These are phyloP conservation scores for Notothenia coriiceps DNA, from an alignment of 2,113 vertebrate genomes.

Conservation along the genomic window DNA sequence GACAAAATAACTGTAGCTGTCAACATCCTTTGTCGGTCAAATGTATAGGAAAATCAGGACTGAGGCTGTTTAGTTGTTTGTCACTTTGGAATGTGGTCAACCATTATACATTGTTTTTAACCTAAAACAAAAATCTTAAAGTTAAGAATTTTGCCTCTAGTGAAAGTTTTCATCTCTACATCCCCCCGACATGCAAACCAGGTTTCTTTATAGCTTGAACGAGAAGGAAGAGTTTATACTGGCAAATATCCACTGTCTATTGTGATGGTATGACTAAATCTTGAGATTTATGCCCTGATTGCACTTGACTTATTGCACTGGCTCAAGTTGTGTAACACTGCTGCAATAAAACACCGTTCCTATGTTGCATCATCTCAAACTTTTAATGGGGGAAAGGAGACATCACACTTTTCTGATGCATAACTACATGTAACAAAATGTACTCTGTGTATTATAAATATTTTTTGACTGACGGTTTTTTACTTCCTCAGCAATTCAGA, in stretches of 20 bases:
- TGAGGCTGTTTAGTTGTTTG: background rate
- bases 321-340: conserved; percentile 49
- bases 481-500: background rate
- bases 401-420: conserved; percentile 21
- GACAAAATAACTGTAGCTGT: background rate
- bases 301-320: conserved; percentile 46
- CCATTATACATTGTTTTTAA: background rate
- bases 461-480: background rate
- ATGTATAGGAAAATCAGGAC: background rate
- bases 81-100: background rate
- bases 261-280: conserved; percentile 39
- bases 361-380: conserved; percentile 29
- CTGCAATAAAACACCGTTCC: conserved; percentile 36
- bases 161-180: background rate
- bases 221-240: background rate
- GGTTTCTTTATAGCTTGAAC: background rate
- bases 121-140: background rate
- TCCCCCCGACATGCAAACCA: background rate
- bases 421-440: conserved; percentile 12
- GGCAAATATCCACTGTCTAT: conserved; percentile 26
- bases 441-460: background rate
- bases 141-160: background rate
- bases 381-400: conserved; percentile 7
- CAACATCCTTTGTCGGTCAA: background rate
- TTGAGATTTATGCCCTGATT: conserved; percentile 48